These are phyloP conservation scores for Drosophila grimshawi DNA, from an alignment of 1,140 invertebrate species.

Conservation along the genomic window DNA sequence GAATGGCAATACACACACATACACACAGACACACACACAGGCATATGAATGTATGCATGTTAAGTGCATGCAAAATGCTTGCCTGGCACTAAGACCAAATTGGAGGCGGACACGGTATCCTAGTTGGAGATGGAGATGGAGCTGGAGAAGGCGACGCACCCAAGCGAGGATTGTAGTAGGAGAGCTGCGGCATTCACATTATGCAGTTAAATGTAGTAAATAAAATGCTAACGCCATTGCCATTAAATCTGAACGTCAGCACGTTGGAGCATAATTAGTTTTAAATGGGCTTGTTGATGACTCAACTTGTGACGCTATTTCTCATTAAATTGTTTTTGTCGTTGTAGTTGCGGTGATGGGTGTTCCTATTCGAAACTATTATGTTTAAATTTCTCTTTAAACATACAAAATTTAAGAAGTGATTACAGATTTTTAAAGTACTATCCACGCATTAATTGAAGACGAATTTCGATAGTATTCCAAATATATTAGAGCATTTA, in stretches of 20 bases:
- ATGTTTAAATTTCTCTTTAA: no score
- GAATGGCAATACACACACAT: not conserved
- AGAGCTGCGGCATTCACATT: constrained; percentile 39
- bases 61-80: constrained; percentile 68
- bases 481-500: no score
- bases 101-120: constrained; percentile 12
- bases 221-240: constrained; percentile 75
- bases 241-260: constrained; percentile 66
- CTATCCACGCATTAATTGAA: no score
- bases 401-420: no score
- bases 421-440: no score
- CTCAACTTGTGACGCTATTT: constrained; percentile 43
- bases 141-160: not conserved
- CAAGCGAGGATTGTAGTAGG: constrained; percentile 1
- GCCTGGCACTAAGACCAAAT: constrained; percentile 38
- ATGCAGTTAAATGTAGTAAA: constrained; percentile 80
- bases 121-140: no score
- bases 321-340: constrained; percentile 1
- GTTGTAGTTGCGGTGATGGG: constrained; percentile 1
- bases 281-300: constrained; percentile 65
- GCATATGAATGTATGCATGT: constrained; percentile 22
- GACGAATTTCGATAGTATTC: no score
- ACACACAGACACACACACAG: not conserved
- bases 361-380: no score
- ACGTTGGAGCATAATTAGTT: constrained; percentile 68